Base-by-base conservation (phyloP, 2,888 invertebrate genomes). In the Exocentrus adspersus region DNA sequence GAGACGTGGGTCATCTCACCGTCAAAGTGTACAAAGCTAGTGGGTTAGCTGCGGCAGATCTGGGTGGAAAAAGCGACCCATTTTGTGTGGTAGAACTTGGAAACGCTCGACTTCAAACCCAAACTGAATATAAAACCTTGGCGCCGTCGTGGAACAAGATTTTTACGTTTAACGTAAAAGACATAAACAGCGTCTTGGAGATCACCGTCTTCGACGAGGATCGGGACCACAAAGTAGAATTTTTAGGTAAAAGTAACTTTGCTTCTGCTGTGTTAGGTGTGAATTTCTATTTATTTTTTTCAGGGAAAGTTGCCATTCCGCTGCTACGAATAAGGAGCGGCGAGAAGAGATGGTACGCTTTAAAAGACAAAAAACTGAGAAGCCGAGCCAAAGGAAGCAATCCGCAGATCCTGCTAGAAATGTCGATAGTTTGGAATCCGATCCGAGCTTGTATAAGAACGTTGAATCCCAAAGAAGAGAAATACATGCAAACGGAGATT, bases 111-210 rank as follows among this genome's bases (percentile, higher is more conserved):
- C 85, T 98, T 30, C 98, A 98, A 82, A 99, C 99, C 0, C 97
- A 98, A 81, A 99, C 99, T 0, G 98, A 98, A 82, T 99, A 99
- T 82, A 98, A 98, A 83, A 99, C 98, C 0, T 84, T 99, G 17
- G 87, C 92, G 57, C 99, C 99, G 0, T 95, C 92, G 71, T 99
- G 99, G 99, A 96, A 97, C 85, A 98, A 98, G 84, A 94, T 98
- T 72, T 99, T 98, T 81, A 97, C 95, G 45, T 98, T 99, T 80
- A 94, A 94, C 81, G 90, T 95, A n/a, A 94, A 97, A 80, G 99
- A 99, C 80, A 94, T 99, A 70, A 96, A 97, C 76, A 93, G 95
- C 56, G 90, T 94, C 51, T 84, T 99, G 70, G 98, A 99, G 79
- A 86, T 99, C 54, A 98, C 98, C 0, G 96, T 99, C 0, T 98